These are phyloP conservation scores for Platerodrilus igneus DNA, from an alignment of 2,888 invertebrate species.

Conservation along the genomic window DNA sequence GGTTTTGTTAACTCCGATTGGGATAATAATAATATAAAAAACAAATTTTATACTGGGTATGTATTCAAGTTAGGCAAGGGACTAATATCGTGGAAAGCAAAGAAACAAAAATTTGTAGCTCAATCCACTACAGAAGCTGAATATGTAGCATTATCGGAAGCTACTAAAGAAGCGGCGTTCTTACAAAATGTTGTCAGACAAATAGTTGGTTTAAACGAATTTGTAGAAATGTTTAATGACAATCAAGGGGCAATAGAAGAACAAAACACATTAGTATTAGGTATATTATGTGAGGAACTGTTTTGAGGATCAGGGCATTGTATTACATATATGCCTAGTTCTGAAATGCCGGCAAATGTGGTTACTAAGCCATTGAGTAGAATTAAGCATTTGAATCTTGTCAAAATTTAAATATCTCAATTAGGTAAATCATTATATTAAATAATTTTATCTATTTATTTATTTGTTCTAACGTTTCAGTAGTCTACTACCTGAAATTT, in stretches of 20 bases:
- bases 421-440: no score
- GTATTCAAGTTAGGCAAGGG: not conserved
- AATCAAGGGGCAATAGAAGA: constrained; percentile 1
- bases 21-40: no score
- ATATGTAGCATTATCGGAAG: not conserved
- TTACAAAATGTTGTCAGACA: no score
- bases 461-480: no score
- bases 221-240: constrained; percentile 2
- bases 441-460: no score
- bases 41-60: no score
- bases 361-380: not conserved
- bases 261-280: constrained; percentile 3
- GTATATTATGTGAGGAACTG: not conserved
- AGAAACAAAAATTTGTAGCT: no score
- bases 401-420: not conserved
- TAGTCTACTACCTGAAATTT: no score
- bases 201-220: no score
- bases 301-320: not conserved
- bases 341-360: not conserved
- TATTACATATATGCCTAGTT: constrained; percentile 2
- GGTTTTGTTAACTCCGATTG: no score
- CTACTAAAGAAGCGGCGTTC: not conserved
- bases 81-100: not conserved
- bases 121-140: not conserved
- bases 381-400: not conserved